Evolutionary conservation across 1,140 invertebrate species (phyloP), one percentile per base, ranked within the genome.

Genomic region (Drosophila azteca): DNA sequence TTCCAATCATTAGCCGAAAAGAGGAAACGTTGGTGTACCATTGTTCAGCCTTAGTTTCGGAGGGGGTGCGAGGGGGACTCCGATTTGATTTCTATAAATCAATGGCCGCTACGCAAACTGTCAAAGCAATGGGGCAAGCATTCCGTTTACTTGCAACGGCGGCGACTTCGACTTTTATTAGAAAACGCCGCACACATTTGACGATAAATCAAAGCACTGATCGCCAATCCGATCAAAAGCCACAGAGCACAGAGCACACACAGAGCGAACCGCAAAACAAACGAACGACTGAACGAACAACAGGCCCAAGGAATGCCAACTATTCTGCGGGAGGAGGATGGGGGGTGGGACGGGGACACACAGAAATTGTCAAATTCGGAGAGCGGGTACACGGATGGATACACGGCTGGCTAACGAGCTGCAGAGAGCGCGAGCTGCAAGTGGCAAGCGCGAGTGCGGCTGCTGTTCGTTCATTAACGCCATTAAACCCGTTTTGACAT

Each of bases 401-500:
- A 13, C 44, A 24, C 17, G 17, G 17, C 17, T 9, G 9, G 31
- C 74, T 75, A 77, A 71, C 79, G 57, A 64, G 54, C 57, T 46
- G 57, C 46, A 44, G 57, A 57, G 35, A 20, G 31, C 1, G 31
- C 17, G 1, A 20, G 20, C 53, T 59, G 62, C 22, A n/a, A n/a
- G n/a, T n/a, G 1, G 17, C 17, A 1, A 20, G 17, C 1, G 17
- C 17, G 17, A 20, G 17, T 20, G 6, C 45, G 2, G 45, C 54
- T 59, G 15, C 55, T 87, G 82, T 81, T 75, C 52, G 79, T 89
- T 91, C 85, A 91, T 91, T 91, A 91, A 71, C 85, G 82, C 82
- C 74, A 91, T 91, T 91, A 91, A 91, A 91, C 90, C 90, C 81
- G 85, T 91, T 91, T 90, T 91, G 90, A 91, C 90, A 91, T 91